Percentiles rank a stretch among this genome's conserved stretches.
These are phyloP conservation scores for Philopedon plagiatum DNA, from an alignment of 2,888 invertebrate genomes.

Conservation along the genomic window DNA sequence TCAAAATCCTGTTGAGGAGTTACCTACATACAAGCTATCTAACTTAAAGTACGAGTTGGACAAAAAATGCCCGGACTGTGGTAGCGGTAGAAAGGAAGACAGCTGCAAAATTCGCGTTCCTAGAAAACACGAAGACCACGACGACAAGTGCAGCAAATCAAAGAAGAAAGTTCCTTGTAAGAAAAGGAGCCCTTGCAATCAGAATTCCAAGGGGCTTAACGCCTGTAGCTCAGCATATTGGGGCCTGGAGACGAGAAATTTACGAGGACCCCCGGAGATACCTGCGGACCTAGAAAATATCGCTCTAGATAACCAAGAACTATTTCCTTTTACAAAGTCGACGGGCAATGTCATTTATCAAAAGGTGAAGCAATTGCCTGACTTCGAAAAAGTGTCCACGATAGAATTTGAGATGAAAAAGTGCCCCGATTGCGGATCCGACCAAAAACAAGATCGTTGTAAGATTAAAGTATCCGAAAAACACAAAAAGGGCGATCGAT, in stretches of 20 bases:
- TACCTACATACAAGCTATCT: background rate
- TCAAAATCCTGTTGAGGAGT: background rate
- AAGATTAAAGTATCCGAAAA: conserved; percentile 20
- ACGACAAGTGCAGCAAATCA: background rate
- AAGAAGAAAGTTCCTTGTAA: conserved; percentile 22
- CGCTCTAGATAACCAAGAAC: no score
- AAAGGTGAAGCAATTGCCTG: background rate
- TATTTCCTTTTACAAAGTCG: background rate
- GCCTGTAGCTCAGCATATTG: background rate
- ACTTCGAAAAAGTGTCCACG: background rate
- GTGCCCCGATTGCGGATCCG: conserved; percentile 32
- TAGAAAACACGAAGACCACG: background rate
- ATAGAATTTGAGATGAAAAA: background rate
- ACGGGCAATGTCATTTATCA: background rate
- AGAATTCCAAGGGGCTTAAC: background rate
- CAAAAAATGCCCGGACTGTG: conserved; percentile 32
- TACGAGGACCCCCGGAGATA: background rate
- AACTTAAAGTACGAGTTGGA: background rate
- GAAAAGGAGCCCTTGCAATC: conserved; percentile 30
- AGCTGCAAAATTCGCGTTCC: conserved; percentile 30
- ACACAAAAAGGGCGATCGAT: background rate
- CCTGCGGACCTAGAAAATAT: background rate
- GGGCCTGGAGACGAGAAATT: background rate
- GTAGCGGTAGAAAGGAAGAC: conserved; percentile 16
- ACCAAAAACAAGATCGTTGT: conserved; percentile 17